These are phyloP conservation scores for Chiloscyllium punctatum DNA, from an alignment of 2,797 vertebrate species.

Conservation along the genomic window DNA sequence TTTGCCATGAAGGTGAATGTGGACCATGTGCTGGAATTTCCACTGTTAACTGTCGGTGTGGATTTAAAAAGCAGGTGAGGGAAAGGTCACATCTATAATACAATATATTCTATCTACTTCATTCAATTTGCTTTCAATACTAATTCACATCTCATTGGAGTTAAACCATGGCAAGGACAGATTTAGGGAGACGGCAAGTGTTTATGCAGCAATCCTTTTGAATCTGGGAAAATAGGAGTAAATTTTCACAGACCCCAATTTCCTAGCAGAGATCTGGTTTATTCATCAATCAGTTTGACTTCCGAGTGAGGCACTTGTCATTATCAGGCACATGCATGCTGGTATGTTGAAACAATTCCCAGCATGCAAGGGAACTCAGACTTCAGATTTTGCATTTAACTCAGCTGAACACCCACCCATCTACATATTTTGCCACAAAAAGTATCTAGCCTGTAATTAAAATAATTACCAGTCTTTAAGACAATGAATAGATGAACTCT, in stretches of 20 bases:
- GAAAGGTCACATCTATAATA: not conserved
- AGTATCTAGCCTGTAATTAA: not conserved
- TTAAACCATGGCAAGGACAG: not conserved
- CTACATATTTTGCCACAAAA: not conserved
- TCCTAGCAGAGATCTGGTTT: no score
- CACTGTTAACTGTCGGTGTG: conserved; percentile 83
- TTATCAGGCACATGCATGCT: not conserved
- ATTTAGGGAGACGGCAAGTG: not conserved
- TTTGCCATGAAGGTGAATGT: conserved; percentile 90
- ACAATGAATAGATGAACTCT: not conserved
- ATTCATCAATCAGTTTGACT: not conserved
- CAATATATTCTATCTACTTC: not conserved
- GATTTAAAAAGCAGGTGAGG: conserved; percentile 82
- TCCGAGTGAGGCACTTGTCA: not conserved
- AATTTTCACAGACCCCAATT: not conserved
- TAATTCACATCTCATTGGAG: not conserved
- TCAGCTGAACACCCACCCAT: not conserved
- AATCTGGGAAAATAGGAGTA: not conserved
- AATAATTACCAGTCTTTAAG: not conserved
- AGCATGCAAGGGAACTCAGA: not conserved
- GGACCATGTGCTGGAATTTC: conserved; percentile 84
- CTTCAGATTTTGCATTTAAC: not conserved
- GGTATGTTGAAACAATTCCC: not conserved
- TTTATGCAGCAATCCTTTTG: no score
- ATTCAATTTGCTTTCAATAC: not conserved